Evolutionary conservation across 2,113 vertebrate species (phyloP).

Genomic region (Pedionomus torquatus): DNA sequence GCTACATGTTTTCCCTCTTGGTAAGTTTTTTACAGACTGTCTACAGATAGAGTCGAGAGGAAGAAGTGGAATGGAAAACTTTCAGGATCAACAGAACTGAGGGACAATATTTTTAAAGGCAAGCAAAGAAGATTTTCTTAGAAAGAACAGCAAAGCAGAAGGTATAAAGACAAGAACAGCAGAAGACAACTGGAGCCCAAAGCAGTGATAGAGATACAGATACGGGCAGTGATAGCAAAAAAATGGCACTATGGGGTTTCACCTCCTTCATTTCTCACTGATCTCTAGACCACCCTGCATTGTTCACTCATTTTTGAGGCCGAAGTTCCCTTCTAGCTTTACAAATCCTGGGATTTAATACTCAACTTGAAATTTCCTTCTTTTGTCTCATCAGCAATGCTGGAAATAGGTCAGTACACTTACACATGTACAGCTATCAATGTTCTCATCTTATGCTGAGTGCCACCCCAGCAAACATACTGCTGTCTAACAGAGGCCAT

Average conservation of each 20-base stretch:
- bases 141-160: not conserved
- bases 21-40: not conserved
- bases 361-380: not conserved
- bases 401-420: not conserved
- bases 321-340: not conserved
- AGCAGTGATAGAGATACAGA: not conserved
- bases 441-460: not conserved
- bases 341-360: not conserved
- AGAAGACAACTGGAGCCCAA: not conserved
- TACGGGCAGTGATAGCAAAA: not conserved
- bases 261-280: not conserved
- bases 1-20: not conserved
- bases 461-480: not conserved
- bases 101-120: not conserved
- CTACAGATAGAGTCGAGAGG: not conserved
- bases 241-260: not conserved
- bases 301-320: accelerated
- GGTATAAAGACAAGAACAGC: not conserved
- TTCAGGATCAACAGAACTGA: not conserved
- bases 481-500: not conserved
- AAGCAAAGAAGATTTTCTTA: not conserved
- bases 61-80: not conserved
- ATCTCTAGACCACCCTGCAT: not conserved
- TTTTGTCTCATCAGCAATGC: not conserved
- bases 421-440: accelerated